These are phyloP conservation scores for Orycteropus afer DNA, from an alignment of 2,113 vertebrate species.

Conservation along the genomic window DNA sequence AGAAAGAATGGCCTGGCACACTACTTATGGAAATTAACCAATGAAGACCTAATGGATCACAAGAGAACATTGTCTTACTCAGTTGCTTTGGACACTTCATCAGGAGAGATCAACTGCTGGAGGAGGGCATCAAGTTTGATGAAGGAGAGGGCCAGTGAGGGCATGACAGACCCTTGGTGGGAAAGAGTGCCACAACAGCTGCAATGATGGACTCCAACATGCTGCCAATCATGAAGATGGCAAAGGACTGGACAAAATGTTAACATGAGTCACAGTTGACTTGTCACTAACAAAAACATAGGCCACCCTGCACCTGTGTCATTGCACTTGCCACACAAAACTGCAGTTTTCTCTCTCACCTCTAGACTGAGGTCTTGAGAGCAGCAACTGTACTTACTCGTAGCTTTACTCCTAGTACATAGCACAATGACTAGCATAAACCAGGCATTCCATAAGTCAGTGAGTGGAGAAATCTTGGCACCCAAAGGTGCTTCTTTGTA, in stretches of 20 bases:
- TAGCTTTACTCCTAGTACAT: neutral
- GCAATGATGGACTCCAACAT: too few species aligned
- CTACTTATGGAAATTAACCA: neutral
- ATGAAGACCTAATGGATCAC: neutral
- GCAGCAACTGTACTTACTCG: neutral
- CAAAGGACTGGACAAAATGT: too few species aligned
- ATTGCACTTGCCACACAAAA: neutral
- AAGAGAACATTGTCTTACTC: neutral
- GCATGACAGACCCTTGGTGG: too few species aligned
- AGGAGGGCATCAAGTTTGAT: too few species aligned
- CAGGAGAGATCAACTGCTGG: neutral
- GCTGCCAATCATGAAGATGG: too few species aligned
- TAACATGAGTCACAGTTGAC: too few species aligned
- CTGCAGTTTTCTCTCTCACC: neutral
- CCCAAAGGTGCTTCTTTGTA: neutral
- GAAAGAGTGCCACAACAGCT: too few species aligned
- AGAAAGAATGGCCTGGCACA: neutral
- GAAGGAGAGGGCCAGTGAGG: too few species aligned
- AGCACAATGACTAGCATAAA: neutral
- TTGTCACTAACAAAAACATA: too few species aligned
- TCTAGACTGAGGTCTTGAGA: neutral
- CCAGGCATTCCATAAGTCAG: neutral
- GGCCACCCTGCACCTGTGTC: neutral
- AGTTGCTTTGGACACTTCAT: neutral
- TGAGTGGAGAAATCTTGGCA: neutral